These are phyloP conservation scores for Sardinella longiceps DNA, from an alignment of 2,797 vertebrate species.

Conservation along the genomic window DNA sequence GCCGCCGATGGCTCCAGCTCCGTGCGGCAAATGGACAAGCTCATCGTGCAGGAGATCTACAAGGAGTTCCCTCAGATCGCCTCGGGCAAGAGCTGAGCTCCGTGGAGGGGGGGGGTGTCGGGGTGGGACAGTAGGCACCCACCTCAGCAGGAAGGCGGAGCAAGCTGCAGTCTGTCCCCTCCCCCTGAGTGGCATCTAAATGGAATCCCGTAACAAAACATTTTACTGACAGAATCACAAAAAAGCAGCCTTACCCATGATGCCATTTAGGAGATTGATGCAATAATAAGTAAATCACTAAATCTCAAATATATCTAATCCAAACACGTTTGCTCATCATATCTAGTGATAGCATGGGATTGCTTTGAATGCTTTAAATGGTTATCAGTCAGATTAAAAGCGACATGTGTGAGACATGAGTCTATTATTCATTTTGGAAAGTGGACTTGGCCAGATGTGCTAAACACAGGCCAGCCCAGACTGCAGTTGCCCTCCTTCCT, in stretches of 20 bases:
- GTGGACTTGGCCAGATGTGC: background rate
- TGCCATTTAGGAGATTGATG: background rate
- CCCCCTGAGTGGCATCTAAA: background rate
- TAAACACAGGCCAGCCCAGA: background rate
- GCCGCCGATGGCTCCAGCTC: conserved; percentile 74
- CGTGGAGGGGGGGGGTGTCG: conserved; percentile 2
- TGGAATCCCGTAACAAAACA: background rate
- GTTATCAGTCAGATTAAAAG: background rate
- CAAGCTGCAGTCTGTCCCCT: conserved; percentile 8
- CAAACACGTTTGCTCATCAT: background rate
- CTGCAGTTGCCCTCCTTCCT: background rate
- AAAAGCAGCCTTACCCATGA: background rate
- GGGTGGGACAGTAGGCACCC: background rate
- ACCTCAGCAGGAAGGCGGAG: background rate
- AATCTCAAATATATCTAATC: background rate
- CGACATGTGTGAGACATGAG: background rate
- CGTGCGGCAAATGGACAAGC: conserved; percentile 95
- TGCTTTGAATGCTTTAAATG: background rate
- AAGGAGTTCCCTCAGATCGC: conserved; percentile 89
- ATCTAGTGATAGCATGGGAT: background rate
- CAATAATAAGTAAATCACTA: background rate
- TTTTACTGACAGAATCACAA: background rate
- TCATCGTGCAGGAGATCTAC: conserved; percentile 92
- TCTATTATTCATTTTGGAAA: background rate
- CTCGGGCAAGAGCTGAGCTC: conserved; percentile 57